Conservation (phyloP, 1,140 invertebrate genomes). For the Drosophila oshimai region DNA sequence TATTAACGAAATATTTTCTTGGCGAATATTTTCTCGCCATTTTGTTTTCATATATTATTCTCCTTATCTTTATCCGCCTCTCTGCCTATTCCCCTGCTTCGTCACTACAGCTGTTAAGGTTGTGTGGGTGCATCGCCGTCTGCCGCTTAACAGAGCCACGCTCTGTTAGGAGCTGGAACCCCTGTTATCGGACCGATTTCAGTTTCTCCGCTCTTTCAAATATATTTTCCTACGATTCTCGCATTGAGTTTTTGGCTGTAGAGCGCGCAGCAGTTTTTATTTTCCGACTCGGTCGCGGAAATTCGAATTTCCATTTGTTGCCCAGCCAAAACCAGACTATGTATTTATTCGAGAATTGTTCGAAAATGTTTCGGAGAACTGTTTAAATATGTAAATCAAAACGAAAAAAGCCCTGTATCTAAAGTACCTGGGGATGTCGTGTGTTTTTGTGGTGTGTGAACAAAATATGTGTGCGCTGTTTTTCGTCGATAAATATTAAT, state of each 20-base stretch:
- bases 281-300: not conserved
- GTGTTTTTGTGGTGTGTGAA: constrained; percentile 11
- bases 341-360: constrained; percentile 2
- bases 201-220: constrained; percentile 28
- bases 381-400: constrained; percentile 11
- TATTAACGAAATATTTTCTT: not conserved
- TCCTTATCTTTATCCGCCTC: no score
- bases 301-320: constrained; percentile 3
- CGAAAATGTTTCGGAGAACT: not conserved
- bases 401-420: constrained; percentile 27
- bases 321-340: not conserved
- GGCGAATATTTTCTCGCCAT: not conserved
- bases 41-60: not conserved
- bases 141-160: constrained; percentile 12
- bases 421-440: not conserved
- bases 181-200: constrained; percentile 17
- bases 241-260: constrained; percentile 46
- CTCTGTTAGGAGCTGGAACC: constrained; percentile 36
- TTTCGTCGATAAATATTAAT: constrained; percentile 29
- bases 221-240: constrained; percentile 47
- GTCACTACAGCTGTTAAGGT: not conserved
- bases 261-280: constrained; percentile 9
- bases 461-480: not conserved
- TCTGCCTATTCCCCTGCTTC: not conserved
- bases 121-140: not conserved